These are phyloP conservation scores for Eupleurogrammus muticus DNA, from an alignment of 2,797 vertebrate genomes.

Conservation along the genomic window DNA sequence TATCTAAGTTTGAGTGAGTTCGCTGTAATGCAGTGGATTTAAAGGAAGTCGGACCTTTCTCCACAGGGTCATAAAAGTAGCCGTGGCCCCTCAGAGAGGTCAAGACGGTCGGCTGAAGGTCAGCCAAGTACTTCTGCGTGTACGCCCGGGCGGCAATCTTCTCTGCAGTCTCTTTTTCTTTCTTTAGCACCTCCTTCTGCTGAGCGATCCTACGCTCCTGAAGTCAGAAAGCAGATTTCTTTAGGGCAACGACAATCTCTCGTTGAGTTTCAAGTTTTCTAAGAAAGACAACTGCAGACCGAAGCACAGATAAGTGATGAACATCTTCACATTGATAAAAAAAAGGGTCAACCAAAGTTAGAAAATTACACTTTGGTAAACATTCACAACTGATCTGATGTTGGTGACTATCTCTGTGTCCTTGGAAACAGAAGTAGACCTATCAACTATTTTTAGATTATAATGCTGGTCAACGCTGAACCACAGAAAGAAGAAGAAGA, in stretches of 20 bases:
- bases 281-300: background rate
- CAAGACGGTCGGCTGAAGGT: slow-evolving; percentile 89
- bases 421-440: background rate
- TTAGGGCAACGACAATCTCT: background rate
- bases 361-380: no score
- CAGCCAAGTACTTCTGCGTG: slow-evolving; percentile 86
- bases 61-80: slow-evolving; percentile 91
- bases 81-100: slow-evolving; percentile 86
- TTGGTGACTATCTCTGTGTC: background rate
- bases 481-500: no score
- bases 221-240: background rate
- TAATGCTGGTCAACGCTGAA: background rate
- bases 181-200: slow-evolving; percentile 82
- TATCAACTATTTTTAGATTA: background rate
- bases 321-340: background rate
- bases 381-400: background rate
- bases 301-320: background rate
- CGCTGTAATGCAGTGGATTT: background rate
- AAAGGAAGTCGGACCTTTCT: slow-evolving; percentile 85
- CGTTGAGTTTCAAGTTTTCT: background rate
- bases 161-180: slow-evolving; percentile 85
- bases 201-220: slow-evolving; percentile 88
- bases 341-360: background rate
- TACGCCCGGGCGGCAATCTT: slow-evolving; percentile 91
- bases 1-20: background rate